phyloP scores from a whole-genome alignment of 2,797 vertebrate species.

The Lagocephalus sceleratus region DNA sequence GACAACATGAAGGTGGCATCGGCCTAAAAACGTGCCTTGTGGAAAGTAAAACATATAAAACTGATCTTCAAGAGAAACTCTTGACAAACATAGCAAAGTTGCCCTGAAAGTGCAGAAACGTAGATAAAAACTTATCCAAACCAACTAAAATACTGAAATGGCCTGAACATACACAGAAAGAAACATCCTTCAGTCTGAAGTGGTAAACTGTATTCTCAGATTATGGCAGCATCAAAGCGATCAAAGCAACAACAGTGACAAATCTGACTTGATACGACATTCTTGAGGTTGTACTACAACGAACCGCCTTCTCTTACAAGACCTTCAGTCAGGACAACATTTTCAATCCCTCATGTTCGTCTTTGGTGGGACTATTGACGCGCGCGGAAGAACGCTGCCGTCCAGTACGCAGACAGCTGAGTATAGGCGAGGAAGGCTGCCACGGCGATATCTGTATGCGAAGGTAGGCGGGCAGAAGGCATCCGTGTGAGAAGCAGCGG shows the following conservation, averaged over 20 bases:
- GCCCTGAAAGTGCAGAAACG: constrained; percentile 23
- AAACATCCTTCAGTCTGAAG: neutral
- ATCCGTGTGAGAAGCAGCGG: constrained; percentile 56
- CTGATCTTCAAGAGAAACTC: constrained; percentile 9
- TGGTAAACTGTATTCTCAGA: neutral
- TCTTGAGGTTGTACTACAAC: neutral
- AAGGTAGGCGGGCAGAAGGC: constrained; percentile 46
- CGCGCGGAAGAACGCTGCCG: constrained; percentile 16
- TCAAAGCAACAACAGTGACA: constrained; percentile 10
- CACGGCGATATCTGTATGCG: constrained; percentile 20
- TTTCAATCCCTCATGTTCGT: constrained; percentile 7
- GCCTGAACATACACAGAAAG: constrained; percentile 9
- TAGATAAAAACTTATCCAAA: constrained; percentile 14
- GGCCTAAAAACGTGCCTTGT: constrained; percentile 12
- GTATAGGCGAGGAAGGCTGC: constrained; percentile 35
- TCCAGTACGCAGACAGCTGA: constrained; percentile 29
- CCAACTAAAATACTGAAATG: constrained; percentile 44
- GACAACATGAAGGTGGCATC: constrained; percentile 1
- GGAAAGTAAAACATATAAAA: constrained; percentile 39
- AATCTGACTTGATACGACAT: constrained; percentile 15
- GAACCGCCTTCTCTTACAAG: constrained; percentile 18
- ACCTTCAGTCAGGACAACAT: constrained; percentile 26
- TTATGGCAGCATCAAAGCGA: constrained; percentile 1
- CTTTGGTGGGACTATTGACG: constrained; percentile 44
- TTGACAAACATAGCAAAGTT: constrained; percentile 13